These are phyloP conservation scores for Plumapathes pennacea DNA, from an alignment of 92 coral and sea anemone genomes.

Conservation along the genomic window DNA sequence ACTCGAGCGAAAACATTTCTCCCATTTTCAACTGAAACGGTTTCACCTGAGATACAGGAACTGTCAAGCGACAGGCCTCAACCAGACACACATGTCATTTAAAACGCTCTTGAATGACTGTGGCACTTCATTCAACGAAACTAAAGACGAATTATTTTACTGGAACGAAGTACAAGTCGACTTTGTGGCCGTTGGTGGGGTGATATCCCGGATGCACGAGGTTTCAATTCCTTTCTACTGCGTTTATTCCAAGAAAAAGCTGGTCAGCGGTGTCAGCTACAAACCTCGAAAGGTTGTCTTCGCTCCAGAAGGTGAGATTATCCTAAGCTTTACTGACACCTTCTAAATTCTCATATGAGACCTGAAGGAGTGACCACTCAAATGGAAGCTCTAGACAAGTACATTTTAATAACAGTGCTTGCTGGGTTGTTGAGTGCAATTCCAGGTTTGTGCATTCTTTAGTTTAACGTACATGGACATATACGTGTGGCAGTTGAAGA, in stretches of 20 bases:
- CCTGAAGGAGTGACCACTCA: too few relatives aligned
- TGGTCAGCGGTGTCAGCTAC: slow-evolving; percentile 19
- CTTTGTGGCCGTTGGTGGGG: slow-evolving; percentile 5
- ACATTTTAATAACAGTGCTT: too few relatives aligned
- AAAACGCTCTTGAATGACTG: slow-evolving; percentile 15
- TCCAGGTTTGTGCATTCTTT: too few relatives aligned
- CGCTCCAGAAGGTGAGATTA: slow-evolving; percentile 20
- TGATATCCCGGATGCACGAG: slow-evolving; percentile 12
- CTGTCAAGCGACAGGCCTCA: slow-evolving; percentile 16
- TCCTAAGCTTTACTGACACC: too few relatives aligned
- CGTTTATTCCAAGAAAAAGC: slow-evolving; percentile 30
- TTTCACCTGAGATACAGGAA: slow-evolving; percentile 31
- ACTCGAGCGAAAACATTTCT: slow-evolving; percentile 27
- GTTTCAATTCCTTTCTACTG: slow-evolving; percentile 38
- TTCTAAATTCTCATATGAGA: too few relatives aligned
- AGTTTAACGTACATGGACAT: too few relatives aligned
- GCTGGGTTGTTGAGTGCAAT: too few relatives aligned
- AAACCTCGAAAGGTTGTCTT: slow-evolving; percentile 9
- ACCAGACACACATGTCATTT: slow-evolving; percentile 7
- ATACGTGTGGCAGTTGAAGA: too few relatives aligned
- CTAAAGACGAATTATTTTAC: slow-evolving; percentile 9
- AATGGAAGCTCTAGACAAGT: too few relatives aligned
- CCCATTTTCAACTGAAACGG: slow-evolving; percentile 1
- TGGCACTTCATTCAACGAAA: slow-evolving; percentile 19
- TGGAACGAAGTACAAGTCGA: slow-evolving; percentile 12